These are phyloP conservation scores for Podabrus alpinus DNA, from an alignment of 2,888 invertebrate species.

Conservation along the genomic window DNA sequence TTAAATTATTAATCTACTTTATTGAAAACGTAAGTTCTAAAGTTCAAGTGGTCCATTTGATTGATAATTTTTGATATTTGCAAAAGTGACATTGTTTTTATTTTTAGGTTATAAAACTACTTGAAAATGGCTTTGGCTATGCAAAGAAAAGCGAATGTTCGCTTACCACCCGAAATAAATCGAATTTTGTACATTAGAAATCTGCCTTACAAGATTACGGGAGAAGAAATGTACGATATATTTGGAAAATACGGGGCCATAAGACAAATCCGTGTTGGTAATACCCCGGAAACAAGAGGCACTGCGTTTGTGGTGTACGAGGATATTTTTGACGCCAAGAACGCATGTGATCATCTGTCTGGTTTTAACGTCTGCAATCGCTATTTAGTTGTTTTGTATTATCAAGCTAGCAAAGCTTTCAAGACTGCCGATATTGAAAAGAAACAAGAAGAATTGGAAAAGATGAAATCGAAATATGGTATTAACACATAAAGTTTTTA, in stretches of 20 bases:
- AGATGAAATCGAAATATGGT: conserved; percentile 93
- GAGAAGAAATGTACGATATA: conserved; percentile 99
- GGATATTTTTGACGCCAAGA: conserved; percentile 99
- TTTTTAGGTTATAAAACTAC: not conserved
- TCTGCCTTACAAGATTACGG: conserved; percentile 98
- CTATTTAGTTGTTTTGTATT: conserved; percentile 98
- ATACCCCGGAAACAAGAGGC: conserved; percentile 96
- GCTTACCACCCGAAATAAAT: conserved; percentile 98
- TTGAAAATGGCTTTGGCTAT: conserved; percentile 69
- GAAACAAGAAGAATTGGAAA: conserved; percentile 93
- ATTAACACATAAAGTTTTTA: conserved; percentile 52
- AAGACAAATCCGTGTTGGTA: conserved; percentile 96
- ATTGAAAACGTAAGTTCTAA: not conserved
- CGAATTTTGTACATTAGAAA: conserved; percentile 95
- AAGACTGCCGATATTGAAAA: conserved; percentile 94
- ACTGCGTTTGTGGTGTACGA: conserved; percentile 99
- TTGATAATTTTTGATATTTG: not conserved
- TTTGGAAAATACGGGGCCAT: conserved; percentile 99
- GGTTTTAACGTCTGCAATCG: conserved; percentile 99
- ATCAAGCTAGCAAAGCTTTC: conserved; percentile 94
- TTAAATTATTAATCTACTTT: not conserved
- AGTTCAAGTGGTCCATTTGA: not conserved
- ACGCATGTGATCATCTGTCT: conserved; percentile 98
- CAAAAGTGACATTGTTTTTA: not conserved
- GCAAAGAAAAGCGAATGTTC: conserved; percentile 78